Evolutionary conservation across 1,140 invertebrate species (phyloP), one percentile per base, ranked within the genome.

Genomic region (Leptinotarsa texana): DNA sequence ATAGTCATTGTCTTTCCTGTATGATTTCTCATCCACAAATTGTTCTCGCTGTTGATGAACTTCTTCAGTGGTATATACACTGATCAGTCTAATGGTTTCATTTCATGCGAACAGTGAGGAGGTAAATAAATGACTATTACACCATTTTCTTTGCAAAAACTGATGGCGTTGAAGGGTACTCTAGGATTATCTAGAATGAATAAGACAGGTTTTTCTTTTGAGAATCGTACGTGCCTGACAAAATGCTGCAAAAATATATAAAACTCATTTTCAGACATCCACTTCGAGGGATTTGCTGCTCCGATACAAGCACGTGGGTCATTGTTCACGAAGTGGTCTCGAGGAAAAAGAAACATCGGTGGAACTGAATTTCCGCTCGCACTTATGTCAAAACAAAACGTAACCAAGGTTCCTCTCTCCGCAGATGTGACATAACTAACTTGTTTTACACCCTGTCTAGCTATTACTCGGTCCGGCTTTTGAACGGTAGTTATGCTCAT

Each of bases 221-320:
- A 51, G 80, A 18, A 13, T 65, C 24, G 18, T 13, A 6, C 63
- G 24, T 65, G 3, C 21, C 24, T 65, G 5, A 65, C 24, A 3
- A 65, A 65, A 65, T 65, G 18, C 13, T 83, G 66, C 69, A 85
- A 77, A 82, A 82, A 85, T 63, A 73, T 69, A 13, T 78, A 17
- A 79, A 85, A 85, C 74, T 84, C 75, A 18, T 81, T 75, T 21
- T 76, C 78, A n/a, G 78, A 86, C 83, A 88, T 88, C 86, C 88
- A 89, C 4, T 87, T 88, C 78, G 78, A 85, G 71, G 47, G 78
- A 78, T 85, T 83, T 5, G 85, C 84, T 49, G 79, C 79, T 65
- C 86, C 87, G 47, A 84, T 74, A 68, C 81, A 83, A 75, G 87
- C 87, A 70, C 80, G 78, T 22, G 86, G 78, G 24, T 67, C 74